Percentiles rank a stretch among this genome's conserved stretches.
Conservation (phyloP, 2,888 invertebrate genomes). For the Chironomus tentans region DNA sequence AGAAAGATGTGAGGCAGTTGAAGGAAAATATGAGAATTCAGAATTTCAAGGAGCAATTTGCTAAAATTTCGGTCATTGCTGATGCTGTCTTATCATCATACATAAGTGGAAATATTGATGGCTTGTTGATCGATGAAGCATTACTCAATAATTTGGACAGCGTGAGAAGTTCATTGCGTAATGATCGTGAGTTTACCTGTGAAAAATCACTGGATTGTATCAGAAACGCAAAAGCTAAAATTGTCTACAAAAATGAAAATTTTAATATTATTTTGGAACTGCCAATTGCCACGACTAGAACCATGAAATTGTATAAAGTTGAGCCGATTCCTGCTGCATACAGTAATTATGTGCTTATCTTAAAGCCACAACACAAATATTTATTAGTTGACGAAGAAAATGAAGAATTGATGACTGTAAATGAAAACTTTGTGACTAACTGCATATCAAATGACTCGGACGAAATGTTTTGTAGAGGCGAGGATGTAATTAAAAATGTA, state of each 20-base stretch:
- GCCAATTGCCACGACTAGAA: background rate
- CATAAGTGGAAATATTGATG: background rate
- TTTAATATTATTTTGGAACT: background rate
- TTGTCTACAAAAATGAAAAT: background rate
- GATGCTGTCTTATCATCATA: background rate
- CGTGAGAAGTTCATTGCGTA: background rate
- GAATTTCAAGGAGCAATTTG: background rate
- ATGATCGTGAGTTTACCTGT: background rate
- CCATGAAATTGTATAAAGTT: background rate
- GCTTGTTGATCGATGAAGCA: background rate
- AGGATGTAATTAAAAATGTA: background rate
- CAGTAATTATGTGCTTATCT: background rate
- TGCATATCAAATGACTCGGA: background rate
- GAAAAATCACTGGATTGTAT: background rate
- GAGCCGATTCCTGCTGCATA: background rate
- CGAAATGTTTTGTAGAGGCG: background rate
- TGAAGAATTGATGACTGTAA: background rate
- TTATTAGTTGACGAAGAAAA: background rate
- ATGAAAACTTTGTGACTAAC: background rate
- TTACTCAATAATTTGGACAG: too few species aligned
- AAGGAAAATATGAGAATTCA: background rate
- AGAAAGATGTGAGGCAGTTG: background rate
- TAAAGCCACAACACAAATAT: background rate
- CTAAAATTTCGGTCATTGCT: background rate
- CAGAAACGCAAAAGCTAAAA: background rate